These are phyloP conservation scores for Pseudolaguvia tuberculata DNA, from an alignment of 2,113 vertebrate genomes.

Conservation along the genomic window DNA sequence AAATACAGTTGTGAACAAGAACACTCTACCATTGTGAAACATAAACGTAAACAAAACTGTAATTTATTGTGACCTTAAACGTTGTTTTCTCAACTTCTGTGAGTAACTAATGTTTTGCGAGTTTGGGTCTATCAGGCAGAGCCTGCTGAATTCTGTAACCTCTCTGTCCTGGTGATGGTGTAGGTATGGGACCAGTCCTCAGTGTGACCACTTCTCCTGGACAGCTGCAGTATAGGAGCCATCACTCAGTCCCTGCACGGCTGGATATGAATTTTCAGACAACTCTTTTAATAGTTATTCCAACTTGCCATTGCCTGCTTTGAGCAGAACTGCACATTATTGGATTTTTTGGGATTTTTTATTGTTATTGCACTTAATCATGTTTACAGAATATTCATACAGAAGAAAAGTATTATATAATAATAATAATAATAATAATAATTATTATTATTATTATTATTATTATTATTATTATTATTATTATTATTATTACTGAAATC, in stretches of 20 bases:
- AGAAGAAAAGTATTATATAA: slow-evolving; percentile 18
- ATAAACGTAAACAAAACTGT: slow-evolving; percentile 2
- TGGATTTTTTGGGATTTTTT: slow-evolving; percentile 42
- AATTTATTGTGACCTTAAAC: slow-evolving; percentile 14
- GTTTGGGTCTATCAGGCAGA: slow-evolving; percentile 22
- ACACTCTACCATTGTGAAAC: slow-evolving; percentile 1
- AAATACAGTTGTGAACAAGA: background rate
- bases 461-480: background rate
- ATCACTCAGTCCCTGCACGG: slow-evolving; percentile 38
- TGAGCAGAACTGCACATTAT: slow-evolving; percentile 42
- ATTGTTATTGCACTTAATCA: slow-evolving; percentile 30
- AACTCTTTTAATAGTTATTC: slow-evolving; percentile 31
- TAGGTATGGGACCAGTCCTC: slow-evolving; percentile 91
- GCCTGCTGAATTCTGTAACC: slow-evolving; percentile 40
- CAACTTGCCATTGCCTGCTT: slow-evolving; percentile 50
- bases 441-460: too few relatives aligned
- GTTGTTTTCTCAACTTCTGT: slow-evolving; percentile 17
- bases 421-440: too few relatives aligned
- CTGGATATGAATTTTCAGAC: slow-evolving; percentile 46
- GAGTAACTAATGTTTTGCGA: slow-evolving; percentile 35
- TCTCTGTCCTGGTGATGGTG: slow-evolving; percentile 45
- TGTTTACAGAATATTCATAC: slow-evolving; percentile 1
- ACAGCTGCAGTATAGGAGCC: slow-evolving; percentile 36
- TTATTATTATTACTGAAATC: too few relatives aligned
- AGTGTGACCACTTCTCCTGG: slow-evolving; percentile 74